These are phyloP conservation scores for Rhadinocentrus ornatus DNA, from an alignment of 2,797 vertebrate species.

Conservation along the genomic window DNA sequence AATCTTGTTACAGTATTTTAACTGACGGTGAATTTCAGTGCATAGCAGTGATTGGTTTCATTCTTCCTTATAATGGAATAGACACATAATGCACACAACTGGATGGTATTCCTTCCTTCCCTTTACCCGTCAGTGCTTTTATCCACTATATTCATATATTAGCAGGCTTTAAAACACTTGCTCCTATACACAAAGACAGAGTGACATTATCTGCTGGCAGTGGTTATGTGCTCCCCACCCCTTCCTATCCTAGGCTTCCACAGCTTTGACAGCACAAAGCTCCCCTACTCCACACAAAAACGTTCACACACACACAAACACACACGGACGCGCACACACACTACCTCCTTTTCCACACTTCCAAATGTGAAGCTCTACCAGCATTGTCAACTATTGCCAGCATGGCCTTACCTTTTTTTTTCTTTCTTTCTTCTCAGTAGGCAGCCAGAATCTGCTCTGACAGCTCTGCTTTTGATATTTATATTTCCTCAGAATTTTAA, in stretches of 20 bases:
- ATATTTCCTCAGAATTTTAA: conserved; percentile 79
- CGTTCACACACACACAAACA: conserved; percentile 24
- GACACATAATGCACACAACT: conserved; percentile 52
- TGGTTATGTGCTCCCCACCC: conserved; percentile 53
- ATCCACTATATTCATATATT: conserved; percentile 58
- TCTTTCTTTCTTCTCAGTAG: conserved; percentile 42
- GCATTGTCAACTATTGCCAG: conserved; percentile 76
- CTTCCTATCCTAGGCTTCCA: conserved; percentile 46
- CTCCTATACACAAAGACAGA: conserved; percentile 69
- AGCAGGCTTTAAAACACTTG: conserved; percentile 49
- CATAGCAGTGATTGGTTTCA: conserved; percentile 31
- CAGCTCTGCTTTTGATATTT: conserved; percentile 79
- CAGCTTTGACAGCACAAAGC: conserved; percentile 72
- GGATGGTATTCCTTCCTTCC: conserved; percentile 38
- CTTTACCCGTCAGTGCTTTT: conserved; percentile 37
- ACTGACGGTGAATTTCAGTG: conserved; percentile 28
- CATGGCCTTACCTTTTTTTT: conserved; percentile 51
- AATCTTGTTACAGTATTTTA: conserved; percentile 28
- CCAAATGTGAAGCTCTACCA: conserved; percentile 63
- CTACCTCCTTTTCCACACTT: conserved; percentile 44
- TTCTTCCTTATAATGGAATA: conserved; percentile 34
- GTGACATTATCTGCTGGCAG: conserved; percentile 75
- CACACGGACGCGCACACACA: conserved; percentile 21
- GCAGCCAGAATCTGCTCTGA: conserved; percentile 63
- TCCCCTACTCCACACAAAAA: conserved; percentile 34